Evolutionary conservation across 2,113 vertebrate species (phyloP).

Genomic region (Thomomys bottae): DNA sequence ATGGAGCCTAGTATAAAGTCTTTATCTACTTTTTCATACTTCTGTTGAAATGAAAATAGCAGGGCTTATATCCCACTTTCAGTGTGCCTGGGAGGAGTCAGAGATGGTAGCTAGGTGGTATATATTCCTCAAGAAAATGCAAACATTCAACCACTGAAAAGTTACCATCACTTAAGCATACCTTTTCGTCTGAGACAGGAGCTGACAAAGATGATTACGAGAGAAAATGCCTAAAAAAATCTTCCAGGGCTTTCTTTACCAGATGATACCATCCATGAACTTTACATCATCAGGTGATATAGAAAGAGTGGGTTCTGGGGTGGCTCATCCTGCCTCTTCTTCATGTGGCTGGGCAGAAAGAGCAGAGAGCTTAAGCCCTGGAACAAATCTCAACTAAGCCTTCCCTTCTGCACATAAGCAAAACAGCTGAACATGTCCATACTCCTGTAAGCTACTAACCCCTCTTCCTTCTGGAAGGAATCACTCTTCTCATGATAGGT

Average conservation of each 20-base stretch:
- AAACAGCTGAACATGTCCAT: not conserved
- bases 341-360: not conserved
- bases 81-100: not conserved
- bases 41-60: not conserved
- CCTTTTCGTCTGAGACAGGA: not conserved
- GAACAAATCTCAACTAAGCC: slow-evolving; percentile 13
- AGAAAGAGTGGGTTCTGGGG: not conserved
- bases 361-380: not conserved
- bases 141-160: not conserved
- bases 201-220: not conserved
- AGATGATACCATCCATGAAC: not conserved
- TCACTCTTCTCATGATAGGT: slow-evolving; percentile 15
- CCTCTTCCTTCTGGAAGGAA: not conserved
- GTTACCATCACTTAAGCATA: not conserved
- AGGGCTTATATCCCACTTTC: not conserved
- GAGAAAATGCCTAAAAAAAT: not conserved
- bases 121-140: not conserved
- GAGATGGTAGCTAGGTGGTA: not conserved
- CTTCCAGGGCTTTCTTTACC: not conserved
- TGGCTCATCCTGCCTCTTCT: not conserved
- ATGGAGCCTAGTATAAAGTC: not conserved
- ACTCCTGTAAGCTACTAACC: not conserved
- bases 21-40: not conserved
- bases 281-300: not conserved
- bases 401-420: not conserved